Percentiles rank a stretch among this genome's conserved stretches.
Conservation (phyloP, 1,140 invertebrate species). For the Oppia nitens region DNA sequence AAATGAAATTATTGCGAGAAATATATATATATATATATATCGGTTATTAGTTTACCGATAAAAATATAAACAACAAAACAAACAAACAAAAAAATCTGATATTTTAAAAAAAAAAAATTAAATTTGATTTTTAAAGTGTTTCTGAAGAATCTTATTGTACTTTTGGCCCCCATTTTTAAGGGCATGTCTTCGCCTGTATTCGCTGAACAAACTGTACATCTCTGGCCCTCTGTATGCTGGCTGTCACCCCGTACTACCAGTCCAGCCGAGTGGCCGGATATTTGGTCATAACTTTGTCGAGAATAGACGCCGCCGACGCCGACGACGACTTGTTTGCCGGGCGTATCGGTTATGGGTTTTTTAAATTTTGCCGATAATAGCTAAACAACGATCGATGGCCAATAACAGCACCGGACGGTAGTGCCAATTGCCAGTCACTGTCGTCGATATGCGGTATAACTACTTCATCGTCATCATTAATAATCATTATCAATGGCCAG, state of each 20-base stretch:
- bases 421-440: conserved; percentile 58
- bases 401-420: conserved; percentile 71
- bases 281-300: conserved; percentile 42
- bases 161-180: conserved; percentile 60
- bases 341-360: conserved; percentile 30
- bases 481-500: too few relatives aligned
- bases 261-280: conserved; percentile 76
- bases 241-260: conserved; percentile 41
- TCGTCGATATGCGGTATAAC: conserved; percentile 40
- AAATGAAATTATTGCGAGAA: too few relatives aligned
- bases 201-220: conserved; percentile 69
- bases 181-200: conserved; percentile 52
- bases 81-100: too few relatives aligned
- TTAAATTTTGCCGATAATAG: conserved; percentile 55
- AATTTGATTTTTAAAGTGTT: conserved; percentile 59
- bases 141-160: conserved; percentile 61
- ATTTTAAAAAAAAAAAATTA: too few relatives aligned
- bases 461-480: conserved; percentile 44
- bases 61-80: too few relatives aligned
- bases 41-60: too few relatives aligned
- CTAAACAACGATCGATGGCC: conserved; percentile 69
- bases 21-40: too few relatives aligned
- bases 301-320: conserved; percentile 22
- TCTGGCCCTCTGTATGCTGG: conserved; percentile 48
- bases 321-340: conserved; percentile 25